Conservation (phyloP, 2,113 vertebrate species). For the Ammodytes marinus region DNA sequence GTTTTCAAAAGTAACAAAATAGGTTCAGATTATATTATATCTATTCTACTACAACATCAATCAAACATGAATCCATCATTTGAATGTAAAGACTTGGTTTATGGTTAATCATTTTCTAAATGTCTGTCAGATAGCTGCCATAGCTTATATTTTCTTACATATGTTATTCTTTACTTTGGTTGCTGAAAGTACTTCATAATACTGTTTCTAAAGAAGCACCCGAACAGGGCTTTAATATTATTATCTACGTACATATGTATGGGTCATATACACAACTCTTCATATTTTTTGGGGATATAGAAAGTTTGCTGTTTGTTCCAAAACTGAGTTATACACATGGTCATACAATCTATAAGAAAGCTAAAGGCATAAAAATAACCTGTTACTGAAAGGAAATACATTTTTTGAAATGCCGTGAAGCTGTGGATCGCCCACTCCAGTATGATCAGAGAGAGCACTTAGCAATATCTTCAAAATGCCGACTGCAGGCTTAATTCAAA, state of each 20-base stretch:
- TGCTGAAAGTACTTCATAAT: neutral
- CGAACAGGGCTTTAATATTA: neutral
- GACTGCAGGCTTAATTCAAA: conserved; percentile 6
- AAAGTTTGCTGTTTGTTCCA: neutral
- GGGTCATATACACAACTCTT: neutral
- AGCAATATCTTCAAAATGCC: neutral
- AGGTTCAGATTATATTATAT: neutral
- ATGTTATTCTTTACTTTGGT: neutral
- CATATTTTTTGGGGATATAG: neutral
- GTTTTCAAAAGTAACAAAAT: neutral
- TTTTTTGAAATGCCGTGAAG: neutral
- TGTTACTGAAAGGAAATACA: neutral
- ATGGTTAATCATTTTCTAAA: neutral
- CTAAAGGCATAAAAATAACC: neutral
- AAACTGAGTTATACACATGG: neutral
- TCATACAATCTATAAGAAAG: neutral
- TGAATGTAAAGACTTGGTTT: neutral
- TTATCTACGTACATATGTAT: neutral
- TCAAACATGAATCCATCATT: neutral
- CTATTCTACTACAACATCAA: neutral
- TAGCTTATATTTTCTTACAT: neutral
- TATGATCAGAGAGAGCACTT: neutral
- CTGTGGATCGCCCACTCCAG: neutral
- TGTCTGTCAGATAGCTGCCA: neutral
- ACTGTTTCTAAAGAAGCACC: neutral